Evolutionary conservation across 1,140 invertebrate species (phyloP), one percentile per base, ranked within the genome.

Genomic region (Drosophila subobscura): DNA sequence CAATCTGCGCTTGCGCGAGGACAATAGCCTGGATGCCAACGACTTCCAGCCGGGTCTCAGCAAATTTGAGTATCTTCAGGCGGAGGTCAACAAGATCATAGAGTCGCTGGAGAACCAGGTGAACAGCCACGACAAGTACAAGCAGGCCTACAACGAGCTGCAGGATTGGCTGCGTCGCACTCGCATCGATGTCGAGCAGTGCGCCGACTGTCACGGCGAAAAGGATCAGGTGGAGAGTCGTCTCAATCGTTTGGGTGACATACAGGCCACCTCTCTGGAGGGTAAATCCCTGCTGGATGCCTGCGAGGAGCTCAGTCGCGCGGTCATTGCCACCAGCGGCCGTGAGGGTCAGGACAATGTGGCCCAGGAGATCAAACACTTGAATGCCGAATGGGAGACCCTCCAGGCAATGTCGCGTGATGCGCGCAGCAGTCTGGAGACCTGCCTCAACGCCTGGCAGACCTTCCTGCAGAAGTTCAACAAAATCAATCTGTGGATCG

Each of bases 371-470:
- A 95, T 97, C 8, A 95, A 96, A 56, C 95, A 97, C 77, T 90
- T 98, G n/a, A 96, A 96, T 73, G 93, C 94, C 40, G 96, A 97
- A 75, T 98, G 97, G 96, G 96, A 98, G 77, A 94, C 95, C n/a
- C 85, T 98, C 0, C 95, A 96, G 89, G 93, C 94, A n/a, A 93
- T 96, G 40, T 95, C 96, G 49, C 95, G 95, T 49, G 96, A 98
- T 77, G 95, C 95, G 0, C 95, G 96, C 75, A 95, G 95, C 65
- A 93, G 94, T 53, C 91, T 98, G 8, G 94, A 95, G 16, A 95
- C 95, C 86, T 98, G 97, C 80, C 93, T 97, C n/a, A 92, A 95
- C 2, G 94, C 95, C 1, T 99, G 97, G 97, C 95, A 95, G 8
- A 96, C 97, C 67, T 98, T 97, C 91, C 94, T 95, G 51, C 94